Evolutionary conservation across 2,888 invertebrate genomes (phyloP), one percentile per base, ranked within the genome.

Genomic region (Cinara cedri): DNA sequence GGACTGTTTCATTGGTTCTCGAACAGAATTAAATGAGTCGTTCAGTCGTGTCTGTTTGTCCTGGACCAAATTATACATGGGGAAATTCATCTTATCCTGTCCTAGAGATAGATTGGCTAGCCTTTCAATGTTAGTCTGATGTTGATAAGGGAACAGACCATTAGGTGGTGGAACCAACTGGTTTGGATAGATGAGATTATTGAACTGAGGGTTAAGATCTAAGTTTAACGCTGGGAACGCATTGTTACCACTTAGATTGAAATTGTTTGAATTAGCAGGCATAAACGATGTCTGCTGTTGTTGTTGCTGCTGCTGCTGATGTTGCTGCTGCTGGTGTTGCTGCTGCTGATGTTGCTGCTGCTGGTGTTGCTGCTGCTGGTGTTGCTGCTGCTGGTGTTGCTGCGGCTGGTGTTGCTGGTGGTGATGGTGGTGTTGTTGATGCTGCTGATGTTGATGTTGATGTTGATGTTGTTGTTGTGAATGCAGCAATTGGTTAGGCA

Each of bases 51-150:
- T 70, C 3, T 60, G 78, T 62, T 78, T 78, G 21, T 78, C 78
- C n/a, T 78, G 78, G 21, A 78, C 78, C 70, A 78, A 51, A 78
- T 78, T 78, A 42, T 78, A 78, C 78, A 78, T 78, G 26, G 78
- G 78, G 13, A 70, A 78, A 57, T 70, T 78, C 68, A 78, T 60
- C 51, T 78, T 78, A 51, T 78, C 78, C 42, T 78, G 78, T 16
- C 68, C 68, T 1, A 78, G 6, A 10, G 78, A 78, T 19, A 78
- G 49, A 60, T 78, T 78, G 16, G 78, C 70, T 13, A 78, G 34
- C 78, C 78, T 78, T 70, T 78, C 78, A 21, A 78, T 60, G n/a
- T 78, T 78, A 21, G 60, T 51, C 51, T 78, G 78, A 49, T 78
- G 78, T 21, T 78, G 78, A 78, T 78, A 78, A 3, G 78, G 70